Conservation (phyloP, 1,140 invertebrate species). For the Brachionus calyciflorus region DNA sequence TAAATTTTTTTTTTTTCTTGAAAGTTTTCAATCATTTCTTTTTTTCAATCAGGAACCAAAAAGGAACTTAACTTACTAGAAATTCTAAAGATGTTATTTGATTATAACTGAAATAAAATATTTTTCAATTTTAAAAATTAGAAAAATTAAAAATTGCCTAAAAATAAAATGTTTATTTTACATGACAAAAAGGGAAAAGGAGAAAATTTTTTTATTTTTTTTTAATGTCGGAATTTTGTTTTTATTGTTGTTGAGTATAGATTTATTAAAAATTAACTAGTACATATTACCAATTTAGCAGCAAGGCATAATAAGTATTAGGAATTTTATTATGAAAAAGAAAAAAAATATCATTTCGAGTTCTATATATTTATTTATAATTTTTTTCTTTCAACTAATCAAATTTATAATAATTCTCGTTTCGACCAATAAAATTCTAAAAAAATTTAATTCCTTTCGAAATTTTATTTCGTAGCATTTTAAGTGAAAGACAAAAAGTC, state of each 20-base stretch:
- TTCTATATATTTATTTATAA: not conserved
- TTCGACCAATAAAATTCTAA: not conserved
- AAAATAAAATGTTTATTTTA: conserved; percentile 30
- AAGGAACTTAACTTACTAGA: no score
- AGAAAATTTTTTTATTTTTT: not conserved
- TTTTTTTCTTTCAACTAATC: conserved; percentile 2
- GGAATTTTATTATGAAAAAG: not conserved
- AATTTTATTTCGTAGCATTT: no score
- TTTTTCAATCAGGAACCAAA: no score
- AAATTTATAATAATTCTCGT: not conserved
- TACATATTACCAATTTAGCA: not conserved
- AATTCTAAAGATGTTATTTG: no score
- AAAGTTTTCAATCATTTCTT: no score
- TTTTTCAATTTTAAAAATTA: no score
- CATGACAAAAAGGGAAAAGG: conserved; percentile 9
- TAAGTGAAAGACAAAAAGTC: not conserved
- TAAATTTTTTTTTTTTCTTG: no score
- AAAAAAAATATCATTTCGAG: not conserved
- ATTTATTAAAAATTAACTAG: conserved; percentile 40
- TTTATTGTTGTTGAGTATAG: not conserved
- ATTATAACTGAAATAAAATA: no score
- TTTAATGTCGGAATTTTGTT: not conserved
- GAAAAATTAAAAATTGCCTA: not conserved
- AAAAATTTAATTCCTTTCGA: not conserved
- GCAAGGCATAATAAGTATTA: no score